phyloP scores from a whole-genome alignment of 2,113 vertebrate species.

The Phyllostomus discolor region DNA sequence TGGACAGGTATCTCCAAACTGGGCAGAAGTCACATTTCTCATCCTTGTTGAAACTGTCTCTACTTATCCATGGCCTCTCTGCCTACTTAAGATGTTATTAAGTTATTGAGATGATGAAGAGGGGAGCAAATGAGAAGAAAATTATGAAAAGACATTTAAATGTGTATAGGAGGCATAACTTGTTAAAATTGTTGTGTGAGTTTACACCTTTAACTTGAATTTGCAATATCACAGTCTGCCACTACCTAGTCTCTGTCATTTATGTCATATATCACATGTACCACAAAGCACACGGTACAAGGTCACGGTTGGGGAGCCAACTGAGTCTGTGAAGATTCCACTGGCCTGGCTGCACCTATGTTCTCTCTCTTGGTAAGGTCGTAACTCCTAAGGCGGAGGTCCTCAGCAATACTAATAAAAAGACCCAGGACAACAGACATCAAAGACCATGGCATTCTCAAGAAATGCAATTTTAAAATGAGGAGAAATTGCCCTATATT shows the following conservation, averaged over 20 bases:
- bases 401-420: background rate
- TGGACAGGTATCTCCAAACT: background rate
- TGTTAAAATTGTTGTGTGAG: background rate
- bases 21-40: background rate
- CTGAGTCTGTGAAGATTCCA: background rate
- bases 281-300: background rate
- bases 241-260: background rate
- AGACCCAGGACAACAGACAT: background rate
- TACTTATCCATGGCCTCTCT: background rate
- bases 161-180: background rate
- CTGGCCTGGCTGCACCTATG: background rate
- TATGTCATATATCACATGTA: background rate
- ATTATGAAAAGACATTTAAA: background rate
- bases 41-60: background rate
- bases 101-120: background rate
- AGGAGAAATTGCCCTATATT: background rate
- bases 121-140: background rate
- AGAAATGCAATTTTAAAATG: background rate
- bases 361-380: background rate
- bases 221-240: background rate
- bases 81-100: background rate
- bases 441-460: background rate
- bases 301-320: background rate
- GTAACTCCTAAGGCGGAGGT: background rate
- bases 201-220: background rate